A percentile compares a stretch with the other conserved stretches of the same genome.
Conservation (phyloP, 2,113 vertebrate genomes). For the Grus americana region DNA sequence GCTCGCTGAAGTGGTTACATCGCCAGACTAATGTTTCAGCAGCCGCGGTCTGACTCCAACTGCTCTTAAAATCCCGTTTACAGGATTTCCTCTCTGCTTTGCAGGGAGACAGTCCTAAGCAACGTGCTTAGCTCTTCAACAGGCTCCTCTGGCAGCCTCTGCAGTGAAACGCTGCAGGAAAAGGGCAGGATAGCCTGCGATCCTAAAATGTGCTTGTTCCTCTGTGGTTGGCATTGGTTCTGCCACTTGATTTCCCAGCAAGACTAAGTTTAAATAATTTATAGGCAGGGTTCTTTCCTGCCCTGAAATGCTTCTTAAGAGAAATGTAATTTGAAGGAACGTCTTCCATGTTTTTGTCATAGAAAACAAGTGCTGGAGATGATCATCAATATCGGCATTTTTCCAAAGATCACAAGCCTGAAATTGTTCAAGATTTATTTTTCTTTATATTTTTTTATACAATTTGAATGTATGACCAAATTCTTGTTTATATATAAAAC, state of each 20-base stretch:
- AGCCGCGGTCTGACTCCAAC: not conserved
- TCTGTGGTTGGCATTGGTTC: not conserved
- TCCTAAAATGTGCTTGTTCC: not conserved
- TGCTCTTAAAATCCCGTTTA: slow-evolving; percentile 29
- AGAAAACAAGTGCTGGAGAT: not conserved
- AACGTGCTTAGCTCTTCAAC: not conserved
- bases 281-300: not conserved
- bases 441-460: not conserved
- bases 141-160: not conserved
- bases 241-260: not conserved
- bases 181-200: not conserved
- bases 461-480: not conserved
- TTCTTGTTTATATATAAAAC: not conserved
- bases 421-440: not conserved
- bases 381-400: not conserved
- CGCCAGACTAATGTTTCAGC: not conserved
- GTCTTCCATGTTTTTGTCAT: not conserved
- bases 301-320: not conserved
- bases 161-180: not conserved
- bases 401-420: not conserved
- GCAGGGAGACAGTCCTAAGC: not conserved
- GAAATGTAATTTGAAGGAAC: not conserved
- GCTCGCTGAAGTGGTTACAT: accelerated
- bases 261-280: not conserved
- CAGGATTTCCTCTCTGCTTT: not conserved